phyloP scores from a whole-genome alignment of 2,797 vertebrate genomes.

The Furcifer pardalis region DNA sequence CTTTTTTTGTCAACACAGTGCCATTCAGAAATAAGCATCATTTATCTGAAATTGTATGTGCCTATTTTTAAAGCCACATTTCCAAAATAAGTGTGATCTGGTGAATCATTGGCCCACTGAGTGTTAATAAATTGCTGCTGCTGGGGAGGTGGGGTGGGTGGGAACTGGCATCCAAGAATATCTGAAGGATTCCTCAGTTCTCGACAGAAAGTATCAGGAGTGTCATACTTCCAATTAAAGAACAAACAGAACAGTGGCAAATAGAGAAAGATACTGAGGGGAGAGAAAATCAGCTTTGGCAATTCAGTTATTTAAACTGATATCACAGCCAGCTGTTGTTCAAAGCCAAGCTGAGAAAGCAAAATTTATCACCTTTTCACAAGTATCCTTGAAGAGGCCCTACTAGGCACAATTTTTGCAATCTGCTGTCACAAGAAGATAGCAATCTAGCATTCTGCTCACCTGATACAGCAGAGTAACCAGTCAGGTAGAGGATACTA shows the following conservation, averaged over 20 bases:
- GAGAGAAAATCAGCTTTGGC: constrained; percentile 57
- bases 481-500: neutral
- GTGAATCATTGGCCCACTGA: neutral
- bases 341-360: constrained; percentile 27
- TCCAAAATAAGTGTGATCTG: too few relatives aligned
- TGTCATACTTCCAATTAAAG: neutral
- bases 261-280: constrained; percentile 47
- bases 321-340: constrained; percentile 40
- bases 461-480: neutral
- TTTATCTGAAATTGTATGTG: constrained; percentile 18
- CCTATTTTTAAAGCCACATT: neutral
- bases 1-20: constrained; percentile 52
- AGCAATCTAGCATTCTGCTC: too few relatives aligned
- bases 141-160: too few relatives aligned
- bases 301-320: constrained; percentile 46
- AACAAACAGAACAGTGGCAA: constrained; percentile 4
- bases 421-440: too few relatives aligned
- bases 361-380: constrained; percentile 7
- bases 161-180: too few relatives aligned
- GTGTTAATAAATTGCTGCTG: neutral
- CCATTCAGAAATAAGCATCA: constrained; percentile 65
- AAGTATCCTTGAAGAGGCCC: constrained; percentile 23
- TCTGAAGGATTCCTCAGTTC: neutral
- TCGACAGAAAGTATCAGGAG: constrained; percentile 24
- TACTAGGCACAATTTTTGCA: too few relatives aligned